Percentiles rank a stretch among this genome's conserved stretches.
These are phyloP conservation scores for Listronotus oregonensis DNA, from an alignment of 1,140 invertebrate species.

Conservation along the genomic window DNA sequence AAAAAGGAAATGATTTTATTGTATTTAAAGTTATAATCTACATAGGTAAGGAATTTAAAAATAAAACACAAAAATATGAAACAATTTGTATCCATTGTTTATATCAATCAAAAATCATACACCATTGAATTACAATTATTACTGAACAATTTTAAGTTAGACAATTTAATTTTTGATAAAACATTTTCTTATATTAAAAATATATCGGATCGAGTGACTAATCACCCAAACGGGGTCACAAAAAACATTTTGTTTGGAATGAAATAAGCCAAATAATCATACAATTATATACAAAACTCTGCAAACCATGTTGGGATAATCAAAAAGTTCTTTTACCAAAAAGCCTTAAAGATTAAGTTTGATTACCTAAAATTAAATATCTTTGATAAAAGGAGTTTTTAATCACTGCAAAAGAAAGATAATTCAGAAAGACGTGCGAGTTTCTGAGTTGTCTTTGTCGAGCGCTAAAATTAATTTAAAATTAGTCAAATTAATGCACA, in stretches of 20 bases:
- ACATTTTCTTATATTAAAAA: constrained; percentile 41
- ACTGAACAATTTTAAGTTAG: constrained; percentile 42
- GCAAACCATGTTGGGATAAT: background rate
- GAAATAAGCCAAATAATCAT: constrained; percentile 43
- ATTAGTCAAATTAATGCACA: too few species aligned
- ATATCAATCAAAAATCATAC: constrained; percentile 55
- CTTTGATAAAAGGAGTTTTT: too few species aligned
- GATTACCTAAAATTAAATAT: too few species aligned
- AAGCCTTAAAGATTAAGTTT: background rate
- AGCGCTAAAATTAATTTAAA: too few species aligned
- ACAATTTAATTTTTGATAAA: constrained; percentile 2
- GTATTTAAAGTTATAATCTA: too few species aligned
- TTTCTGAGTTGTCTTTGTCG: too few species aligned
- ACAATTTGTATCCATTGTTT: constrained; percentile 55
- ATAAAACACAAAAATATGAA: constrained; percentile 50
- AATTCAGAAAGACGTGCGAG: too few species aligned
- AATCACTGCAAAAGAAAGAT: too few species aligned
- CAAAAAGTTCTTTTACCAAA: constrained; percentile 3
- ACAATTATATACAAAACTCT: constrained; percentile 42
- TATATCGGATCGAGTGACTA: constrained; percentile 39
- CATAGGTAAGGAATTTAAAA: background rate
- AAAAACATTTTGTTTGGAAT: constrained; percentile 44
- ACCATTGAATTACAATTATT: constrained; percentile 50
- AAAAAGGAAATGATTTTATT: too few species aligned
- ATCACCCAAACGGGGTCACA: constrained; percentile 27